These are phyloP conservation scores for Deilephila porcellus DNA, from an alignment of 2,888 invertebrate species.

Conservation along the genomic window DNA sequence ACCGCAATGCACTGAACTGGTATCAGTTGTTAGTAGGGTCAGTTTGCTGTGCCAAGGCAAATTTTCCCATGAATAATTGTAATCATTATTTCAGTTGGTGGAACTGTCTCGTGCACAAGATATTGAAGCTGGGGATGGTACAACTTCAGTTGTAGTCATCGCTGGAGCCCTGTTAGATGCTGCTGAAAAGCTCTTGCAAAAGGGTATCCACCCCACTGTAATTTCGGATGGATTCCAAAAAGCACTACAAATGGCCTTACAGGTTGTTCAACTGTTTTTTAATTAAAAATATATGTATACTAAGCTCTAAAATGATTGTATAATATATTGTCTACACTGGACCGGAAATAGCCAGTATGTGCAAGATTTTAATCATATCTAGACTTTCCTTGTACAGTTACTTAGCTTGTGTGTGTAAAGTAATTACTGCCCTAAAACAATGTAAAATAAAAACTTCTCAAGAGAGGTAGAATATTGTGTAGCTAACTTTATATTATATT, in stretches of 20 bases:
- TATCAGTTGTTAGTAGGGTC: too few relatives aligned
- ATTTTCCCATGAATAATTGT: background rate
- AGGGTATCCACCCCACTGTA: constrained; percentile 98
- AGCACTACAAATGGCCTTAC: constrained; percentile 90
- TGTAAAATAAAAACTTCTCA: too few relatives aligned
- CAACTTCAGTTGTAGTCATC: constrained; percentile 98
- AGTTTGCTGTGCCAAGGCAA: too few relatives aligned
- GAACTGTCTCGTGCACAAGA: constrained; percentile 99
- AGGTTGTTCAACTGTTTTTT: constrained; percentile 57
- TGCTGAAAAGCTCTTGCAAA: constrained; percentile 94
- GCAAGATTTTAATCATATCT: too few relatives aligned
- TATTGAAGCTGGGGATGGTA: constrained; percentile 99
- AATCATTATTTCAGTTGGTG: constrained; percentile 89
- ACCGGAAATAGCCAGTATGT: too few relatives aligned
- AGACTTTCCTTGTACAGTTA: too few relatives aligned
- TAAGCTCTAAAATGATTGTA: too few relatives aligned
- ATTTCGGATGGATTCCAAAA: constrained; percentile 99
- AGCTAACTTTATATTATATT: background rate
- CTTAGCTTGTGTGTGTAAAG: too few relatives aligned
- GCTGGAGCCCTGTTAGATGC: constrained; percentile 98
- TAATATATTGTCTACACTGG: too few relatives aligned
- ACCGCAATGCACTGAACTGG: too few relatives aligned
- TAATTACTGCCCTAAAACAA: too few relatives aligned
- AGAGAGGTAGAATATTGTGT: background rate
- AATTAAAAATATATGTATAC: background rate